A percentile compares a stretch with the other conserved stretches of the same genome.
phyloP scores from a whole-genome alignment of 2,113 vertebrate species.

The Guaruba guarouba region DNA sequence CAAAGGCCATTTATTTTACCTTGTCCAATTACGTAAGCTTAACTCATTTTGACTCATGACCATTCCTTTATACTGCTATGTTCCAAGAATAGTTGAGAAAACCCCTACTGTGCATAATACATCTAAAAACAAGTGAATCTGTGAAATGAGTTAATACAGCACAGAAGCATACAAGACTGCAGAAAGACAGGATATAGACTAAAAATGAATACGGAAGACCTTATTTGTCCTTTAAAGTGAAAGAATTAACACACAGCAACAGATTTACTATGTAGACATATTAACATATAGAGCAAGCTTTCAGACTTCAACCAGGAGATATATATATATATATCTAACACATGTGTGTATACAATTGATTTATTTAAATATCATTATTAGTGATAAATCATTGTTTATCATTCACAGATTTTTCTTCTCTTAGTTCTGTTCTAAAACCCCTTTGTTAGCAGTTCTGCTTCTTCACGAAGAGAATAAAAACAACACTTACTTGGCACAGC shows the following conservation, averaged over 20 bases:
- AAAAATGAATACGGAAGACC: neutral
- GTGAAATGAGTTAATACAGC: neutral
- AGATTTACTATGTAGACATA: neutral
- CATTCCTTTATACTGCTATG: neutral
- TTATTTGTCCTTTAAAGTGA: neutral
- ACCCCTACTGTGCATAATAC: neutral
- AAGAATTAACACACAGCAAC: neutral
- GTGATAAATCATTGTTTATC: neutral
- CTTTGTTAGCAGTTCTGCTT: neutral
- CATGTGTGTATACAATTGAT: accelerated
- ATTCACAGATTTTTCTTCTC: neutral
- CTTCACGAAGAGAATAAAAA: neutral
- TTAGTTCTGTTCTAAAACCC: neutral
- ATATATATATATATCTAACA: neutral
- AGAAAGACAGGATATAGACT: neutral
- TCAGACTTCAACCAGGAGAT: neutral
- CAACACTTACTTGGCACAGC: slow-evolving; percentile 86
- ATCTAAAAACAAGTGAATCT: neutral
- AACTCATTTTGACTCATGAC: neutral
- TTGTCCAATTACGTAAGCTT: neutral
- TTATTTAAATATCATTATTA: neutral
- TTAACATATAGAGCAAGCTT: neutral
- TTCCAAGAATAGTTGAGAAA: neutral
- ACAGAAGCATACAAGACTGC: neutral
- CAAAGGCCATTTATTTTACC: neutral